Evolutionary conservation across 2,888 invertebrate genomes (phyloP).

Genomic region (Nesidiocoris tenuis): DNA sequence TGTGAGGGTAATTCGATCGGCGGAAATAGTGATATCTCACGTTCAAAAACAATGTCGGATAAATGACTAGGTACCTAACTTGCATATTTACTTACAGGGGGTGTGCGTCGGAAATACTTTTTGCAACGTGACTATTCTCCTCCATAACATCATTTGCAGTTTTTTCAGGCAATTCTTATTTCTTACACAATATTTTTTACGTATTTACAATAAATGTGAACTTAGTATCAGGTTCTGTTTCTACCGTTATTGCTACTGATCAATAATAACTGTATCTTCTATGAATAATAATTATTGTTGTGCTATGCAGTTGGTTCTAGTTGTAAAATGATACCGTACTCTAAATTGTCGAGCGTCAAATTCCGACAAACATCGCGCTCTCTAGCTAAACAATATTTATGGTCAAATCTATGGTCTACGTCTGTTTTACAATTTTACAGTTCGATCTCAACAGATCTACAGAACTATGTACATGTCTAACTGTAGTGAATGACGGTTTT

Average conservation of each 20-base stretch:
- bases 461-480: slow-evolving; percentile 19
- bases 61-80: no score
- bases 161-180: no score
- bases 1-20: no score
- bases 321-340: background rate
- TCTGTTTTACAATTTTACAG: slow-evolving; percentile 2
- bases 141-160: no score
- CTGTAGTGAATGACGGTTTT: slow-evolving; percentile 18
- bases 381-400: slow-evolving; percentile 11
- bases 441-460: background rate
- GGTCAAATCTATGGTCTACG: slow-evolving; percentile 11
- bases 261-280: background rate
- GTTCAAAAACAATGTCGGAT: no score
- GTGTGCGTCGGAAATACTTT: no score
- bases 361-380: background rate
- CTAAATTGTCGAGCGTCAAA: background rate
- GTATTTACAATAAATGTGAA: no score
- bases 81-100: no score
- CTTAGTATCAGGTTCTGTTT: no score
- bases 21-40: no score
- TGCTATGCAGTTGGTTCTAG: background rate
- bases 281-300: background rate
- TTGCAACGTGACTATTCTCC: no score
- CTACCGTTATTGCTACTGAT: background rate
- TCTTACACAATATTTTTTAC: no score